Evolutionary conservation across 2,113 vertebrate species (phyloP).

Genomic region (Pachycephala philippinensis): DNA sequence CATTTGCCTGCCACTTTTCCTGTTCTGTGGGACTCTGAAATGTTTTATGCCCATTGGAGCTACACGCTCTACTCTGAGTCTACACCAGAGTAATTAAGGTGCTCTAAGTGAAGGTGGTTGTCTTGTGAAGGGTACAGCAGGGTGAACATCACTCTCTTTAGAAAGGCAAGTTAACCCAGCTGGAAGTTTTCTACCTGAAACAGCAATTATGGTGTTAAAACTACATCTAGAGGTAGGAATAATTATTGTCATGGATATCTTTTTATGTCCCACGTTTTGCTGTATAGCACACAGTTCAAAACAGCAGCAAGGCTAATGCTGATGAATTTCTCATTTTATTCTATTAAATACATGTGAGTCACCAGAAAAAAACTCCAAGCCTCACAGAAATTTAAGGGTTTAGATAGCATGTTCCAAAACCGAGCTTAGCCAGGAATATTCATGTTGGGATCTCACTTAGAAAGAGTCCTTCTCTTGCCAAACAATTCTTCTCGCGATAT

Average conservation of each 20-base stretch:
- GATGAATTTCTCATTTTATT: constrained; percentile 2
- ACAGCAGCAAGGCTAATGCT: neutral
- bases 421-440: constrained; percentile 60
- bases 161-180: neutral
- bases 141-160: neutral
- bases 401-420: constrained; percentile 54
- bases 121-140: neutral
- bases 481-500: constrained; percentile 58
- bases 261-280: neutral
- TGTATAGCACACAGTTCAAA: neutral
- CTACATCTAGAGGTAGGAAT: constrained; percentile 45
- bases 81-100: neutral
- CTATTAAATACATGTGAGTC: constrained; percentile 51
- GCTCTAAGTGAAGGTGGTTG: neutral
- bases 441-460: constrained; percentile 57
- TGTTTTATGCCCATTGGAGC: neutral
- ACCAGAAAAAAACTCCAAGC: constrained; percentile 57
- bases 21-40: neutral
- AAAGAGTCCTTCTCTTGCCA: constrained; percentile 58
- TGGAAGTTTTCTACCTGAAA: constrained; percentile 6
- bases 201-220: constrained; percentile 54
- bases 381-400: constrained; percentile 57
- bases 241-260: neutral
- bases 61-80: neutral
- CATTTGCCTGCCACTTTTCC: neutral